Evolutionary conservation across 2,113 vertebrate genomes (phyloP).

Genomic region (Xiphias gladius): DNA sequence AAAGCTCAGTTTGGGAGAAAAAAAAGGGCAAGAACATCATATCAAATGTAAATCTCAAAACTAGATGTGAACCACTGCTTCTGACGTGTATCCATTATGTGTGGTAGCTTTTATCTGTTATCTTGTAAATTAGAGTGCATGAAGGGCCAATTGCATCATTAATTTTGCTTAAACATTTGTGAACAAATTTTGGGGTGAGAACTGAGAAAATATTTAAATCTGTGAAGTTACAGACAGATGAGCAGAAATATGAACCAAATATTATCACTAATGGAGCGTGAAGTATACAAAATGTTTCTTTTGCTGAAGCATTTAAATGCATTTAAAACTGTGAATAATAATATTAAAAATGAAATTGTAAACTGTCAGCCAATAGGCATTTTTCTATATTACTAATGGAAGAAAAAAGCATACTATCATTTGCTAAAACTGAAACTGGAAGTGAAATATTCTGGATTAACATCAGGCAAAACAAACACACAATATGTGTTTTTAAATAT

Average conservation of each 20-base stretch:
- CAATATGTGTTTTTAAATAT: slow-evolving; percentile 51
- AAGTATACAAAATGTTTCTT: not conserved
- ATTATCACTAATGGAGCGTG: not conserved
- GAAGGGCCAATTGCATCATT: not conserved
- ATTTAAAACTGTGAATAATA: not conserved
- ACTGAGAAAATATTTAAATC: not conserved
- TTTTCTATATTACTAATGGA: not conserved
- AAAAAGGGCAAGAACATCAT: slow-evolving; percentile 27
- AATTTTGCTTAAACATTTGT: not conserved
- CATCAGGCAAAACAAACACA: slow-evolving; percentile 47
- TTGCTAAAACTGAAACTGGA: slow-evolving; percentile 31
- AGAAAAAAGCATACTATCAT: slow-evolving; percentile 1
- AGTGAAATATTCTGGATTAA: slow-evolving; percentile 32
- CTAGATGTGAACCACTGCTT: not conserved
- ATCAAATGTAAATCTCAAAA: slow-evolving; percentile 31
- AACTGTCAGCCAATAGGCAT: not conserved
- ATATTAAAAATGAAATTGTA: not conserved
- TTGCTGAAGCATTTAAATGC: not conserved
- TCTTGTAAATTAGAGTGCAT: slow-evolving; percentile 9
- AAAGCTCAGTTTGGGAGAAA: slow-evolving; percentile 46
- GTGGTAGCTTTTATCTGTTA: slow-evolving; percentile 8
- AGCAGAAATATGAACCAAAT: not conserved
- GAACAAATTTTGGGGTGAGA: slow-evolving; percentile 1
- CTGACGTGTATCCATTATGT: slow-evolving; percentile 6
- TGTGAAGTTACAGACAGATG: not conserved